Evolutionary conservation across 1,140 invertebrate genomes (phyloP), one percentile per base, ranked within the genome.

Genomic region (Nymphalis io): DNA sequence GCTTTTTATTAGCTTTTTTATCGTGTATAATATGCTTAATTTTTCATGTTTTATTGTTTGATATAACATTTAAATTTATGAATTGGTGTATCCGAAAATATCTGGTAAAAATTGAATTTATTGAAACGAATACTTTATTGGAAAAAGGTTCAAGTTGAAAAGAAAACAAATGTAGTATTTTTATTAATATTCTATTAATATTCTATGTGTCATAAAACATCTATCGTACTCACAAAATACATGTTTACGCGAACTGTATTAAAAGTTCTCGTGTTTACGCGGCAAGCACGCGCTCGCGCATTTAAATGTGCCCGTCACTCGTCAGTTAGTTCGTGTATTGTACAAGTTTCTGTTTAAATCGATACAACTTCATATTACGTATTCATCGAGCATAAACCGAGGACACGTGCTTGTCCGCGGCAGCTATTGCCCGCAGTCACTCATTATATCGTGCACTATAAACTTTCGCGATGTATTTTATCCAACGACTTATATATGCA

Each of bases 261-360:
- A 76, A 79, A 79, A 71, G 70, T 84, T 72, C 48, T 71, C 68
- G 68, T 87, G 78, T 85, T 85, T 85, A 85, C 76, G 27, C 63
- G 75, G 23, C 58, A 60, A 70, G 83, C 83, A 84, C 84, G 82
- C 80, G 65, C 71, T 63, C 77, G 75, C 76, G 73, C 73, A 66
- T 68, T 61, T 38, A 48, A 61, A 68, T 58, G 63, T 44, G 51
- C 57, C 55, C 40, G 61, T 64, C 33, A 18, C 57, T 55, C 20
- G 61, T 63, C 46, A 63, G 61, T 64, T 64, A n/a, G 27, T 64
- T 40, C 16, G 39, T 64, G 18, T 64, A 33, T 18, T 53, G 48
- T 63, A 63, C 48, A 27, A 63, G 46, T 51, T 51, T 51, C 2
- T 51, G n/a, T 51, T 42, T 42, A 42, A 61, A 64, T 55, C n/a